Evolutionary conservation across 2,797 vertebrate genomes (phyloP), one percentile per base, ranked within the genome.

Genomic region (Sebastes melanostomus): DNA sequence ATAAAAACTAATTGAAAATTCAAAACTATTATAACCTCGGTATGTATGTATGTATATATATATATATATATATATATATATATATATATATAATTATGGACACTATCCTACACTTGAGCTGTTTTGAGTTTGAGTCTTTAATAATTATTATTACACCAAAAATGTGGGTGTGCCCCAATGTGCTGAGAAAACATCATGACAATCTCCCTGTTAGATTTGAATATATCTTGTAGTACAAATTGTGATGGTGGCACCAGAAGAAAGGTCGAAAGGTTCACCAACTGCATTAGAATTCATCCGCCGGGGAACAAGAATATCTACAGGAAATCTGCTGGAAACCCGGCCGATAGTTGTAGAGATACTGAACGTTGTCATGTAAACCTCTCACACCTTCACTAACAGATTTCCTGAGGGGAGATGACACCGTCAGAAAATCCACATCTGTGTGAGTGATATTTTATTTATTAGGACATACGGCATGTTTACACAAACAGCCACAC

Each of bases 401-500:
- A 66, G 24, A 72, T 68, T 65, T 63, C 58, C 56, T 52, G 50
- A 52, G 1, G 18, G 50, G 16, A 0, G 14, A 52, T 0, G 18
- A 52, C 18, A 20, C 18, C 20, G 4, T 63, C 46, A 34, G 36
- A 9, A 27, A 27, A 59, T 16, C 27, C 58, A 80, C 73, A 62
- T 73, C 52, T 74, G 32, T 59, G 54, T 5, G 67, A 69, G 63
- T n/a, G 58, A 77, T 72, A 59, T 70, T 73, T 42, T 70, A 65
- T 61, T 74, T 76, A 81, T 82, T 16, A 73, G 61, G 58, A 77
- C 66, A 25, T 29, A 24, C 50, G 63, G 30, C 27, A 6, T 81
- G 78, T 70, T 72, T 66, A 75, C 38, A 69, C 72, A 72, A 58
- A 65, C 77, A 66, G 75, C 27, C 24, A n/a, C 1, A 8, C 20